Evolutionary conservation across 2,888 invertebrate genomes (phyloP), one percentile per base, ranked within the genome.

Genomic region (Pristionchus mayeri): DNA sequence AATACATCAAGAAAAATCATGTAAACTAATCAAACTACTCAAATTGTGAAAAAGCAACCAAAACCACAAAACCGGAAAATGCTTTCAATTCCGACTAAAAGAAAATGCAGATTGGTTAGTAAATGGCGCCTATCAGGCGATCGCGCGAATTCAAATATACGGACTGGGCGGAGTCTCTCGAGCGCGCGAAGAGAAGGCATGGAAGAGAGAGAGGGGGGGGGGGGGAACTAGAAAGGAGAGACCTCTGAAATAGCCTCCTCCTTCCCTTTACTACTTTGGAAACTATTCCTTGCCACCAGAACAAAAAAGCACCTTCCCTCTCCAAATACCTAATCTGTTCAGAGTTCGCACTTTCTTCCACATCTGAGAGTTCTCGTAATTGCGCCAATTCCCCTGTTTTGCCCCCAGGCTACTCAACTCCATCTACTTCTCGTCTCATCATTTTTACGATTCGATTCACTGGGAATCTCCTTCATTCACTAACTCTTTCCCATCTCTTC

Each of bases 161-260:
- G 34, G 21, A 50, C 34, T 30, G 54, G 75, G 54, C 34, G 84
- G 84, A 84, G 71, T n/a, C 13, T n/a, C n/a, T n/a, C 11, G 50
- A 37, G 63, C 37, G 40, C 37, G 71, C 60, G 84, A 37, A 75
- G 27, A 40, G 52, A 37, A 27, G 54, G 75, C 27, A 54, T 27
- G 37, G 84, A 54, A 50, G 71, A 84, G 52, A 30, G 75, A 52
- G 37, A 71, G 83, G 27, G 52, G 37, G 83, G n/a, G 34, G 83
- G 24, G 84, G 52, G 52, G 30, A 75, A 37, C 24, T 48, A 75
- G 84, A 37, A 60, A 75, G 54, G 82, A 24, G 81, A 78, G 57
- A 57, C 40, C 34, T 37, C 34, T 30, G 63, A 50, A 63, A 40
- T 80, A 54, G 80, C 76, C 76, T 78, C 48, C 50, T 78, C 76